phyloP scores from a whole-genome alignment of 1,140 invertebrate species.

The Linepithema humile region DNA sequence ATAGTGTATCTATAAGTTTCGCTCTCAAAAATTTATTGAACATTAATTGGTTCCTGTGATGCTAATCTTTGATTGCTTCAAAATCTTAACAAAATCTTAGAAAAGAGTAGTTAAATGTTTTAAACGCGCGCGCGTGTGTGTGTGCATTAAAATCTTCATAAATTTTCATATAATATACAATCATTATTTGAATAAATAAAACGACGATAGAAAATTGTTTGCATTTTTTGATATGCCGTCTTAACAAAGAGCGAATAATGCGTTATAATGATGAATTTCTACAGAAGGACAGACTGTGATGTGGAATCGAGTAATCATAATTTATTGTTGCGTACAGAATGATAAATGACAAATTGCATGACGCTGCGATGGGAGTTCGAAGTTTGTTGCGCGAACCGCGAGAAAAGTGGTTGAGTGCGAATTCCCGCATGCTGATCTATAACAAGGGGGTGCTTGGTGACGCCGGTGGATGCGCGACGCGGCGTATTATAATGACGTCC shows the following conservation, averaged over 20 bases:
- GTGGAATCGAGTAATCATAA: conserved; percentile 58
- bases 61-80: background rate
- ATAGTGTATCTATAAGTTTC: background rate
- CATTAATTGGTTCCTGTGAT: background rate
- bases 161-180: background rate
- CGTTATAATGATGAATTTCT: conserved; percentile 71
- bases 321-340: conserved; percentile 48
- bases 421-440: conserved; percentile 52
- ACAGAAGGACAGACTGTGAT: background rate
- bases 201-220: background rate
- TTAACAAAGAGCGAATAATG: conserved; percentile 59
- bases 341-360: conserved; percentile 54
- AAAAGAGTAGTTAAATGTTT: background rate
- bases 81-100: background rate
- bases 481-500: conserved; percentile 68
- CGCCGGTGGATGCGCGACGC: conserved; percentile 32
- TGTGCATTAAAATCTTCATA: too few species aligned
- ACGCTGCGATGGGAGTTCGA: conserved; percentile 36
- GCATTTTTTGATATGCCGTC: background rate
- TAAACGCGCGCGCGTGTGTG: too few species aligned
- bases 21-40: background rate
- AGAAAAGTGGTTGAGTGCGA: conserved; percentile 66
- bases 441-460: conserved; percentile 61
- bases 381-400: conserved; percentile 29
- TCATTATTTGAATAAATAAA: background rate